Conservation (phyloP, 2,113 vertebrate genomes). For the Scomber scombrus region DNA sequence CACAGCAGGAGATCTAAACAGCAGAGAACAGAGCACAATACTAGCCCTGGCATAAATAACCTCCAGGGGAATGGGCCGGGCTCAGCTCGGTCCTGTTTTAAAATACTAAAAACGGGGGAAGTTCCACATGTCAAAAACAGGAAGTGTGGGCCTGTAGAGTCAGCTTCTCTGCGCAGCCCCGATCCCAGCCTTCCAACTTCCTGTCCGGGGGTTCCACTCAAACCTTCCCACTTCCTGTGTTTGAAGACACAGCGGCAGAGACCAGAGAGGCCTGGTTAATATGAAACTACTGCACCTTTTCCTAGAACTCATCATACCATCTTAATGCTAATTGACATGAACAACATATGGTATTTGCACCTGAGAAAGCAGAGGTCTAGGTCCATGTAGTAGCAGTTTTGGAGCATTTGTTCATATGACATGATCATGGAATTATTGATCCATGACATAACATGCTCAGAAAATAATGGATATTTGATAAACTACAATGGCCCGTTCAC, state of each 20-base stretch:
- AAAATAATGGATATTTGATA: too few species aligned
- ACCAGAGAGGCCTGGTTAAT: slow-evolving; percentile 10
- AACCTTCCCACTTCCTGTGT: slow-evolving; percentile 76
- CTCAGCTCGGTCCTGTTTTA: slow-evolving; percentile 63
- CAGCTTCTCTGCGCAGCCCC: slow-evolving; percentile 73
- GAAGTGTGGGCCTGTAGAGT: slow-evolving; percentile 78
- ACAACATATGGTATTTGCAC: not conserved
- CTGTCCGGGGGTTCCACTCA: slow-evolving; percentile 67
- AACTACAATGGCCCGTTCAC: too few species aligned
- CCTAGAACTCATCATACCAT: not conserved
- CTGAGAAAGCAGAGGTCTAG: not conserved
- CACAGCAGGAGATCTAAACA: slow-evolving; percentile 48
- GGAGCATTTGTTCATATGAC: not conserved
- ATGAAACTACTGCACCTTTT: slow-evolving; percentile 30
- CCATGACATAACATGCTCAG: too few species aligned
- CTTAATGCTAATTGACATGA: not conserved
- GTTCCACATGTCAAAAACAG: slow-evolving; percentile 85
- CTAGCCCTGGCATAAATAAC: slow-evolving; percentile 49
- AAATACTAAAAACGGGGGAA: slow-evolving; percentile 75
- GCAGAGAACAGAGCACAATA: slow-evolving; percentile 60
- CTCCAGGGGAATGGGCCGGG: slow-evolving; percentile 49
- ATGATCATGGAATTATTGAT: too few species aligned
- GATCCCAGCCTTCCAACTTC: slow-evolving; percentile 77
- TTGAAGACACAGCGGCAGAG: slow-evolving; percentile 37
- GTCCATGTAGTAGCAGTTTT: not conserved